These are phyloP conservation scores for Bradynema listronoti DNA, from an alignment of 1,140 invertebrate species.

Conservation along the genomic window DNA sequence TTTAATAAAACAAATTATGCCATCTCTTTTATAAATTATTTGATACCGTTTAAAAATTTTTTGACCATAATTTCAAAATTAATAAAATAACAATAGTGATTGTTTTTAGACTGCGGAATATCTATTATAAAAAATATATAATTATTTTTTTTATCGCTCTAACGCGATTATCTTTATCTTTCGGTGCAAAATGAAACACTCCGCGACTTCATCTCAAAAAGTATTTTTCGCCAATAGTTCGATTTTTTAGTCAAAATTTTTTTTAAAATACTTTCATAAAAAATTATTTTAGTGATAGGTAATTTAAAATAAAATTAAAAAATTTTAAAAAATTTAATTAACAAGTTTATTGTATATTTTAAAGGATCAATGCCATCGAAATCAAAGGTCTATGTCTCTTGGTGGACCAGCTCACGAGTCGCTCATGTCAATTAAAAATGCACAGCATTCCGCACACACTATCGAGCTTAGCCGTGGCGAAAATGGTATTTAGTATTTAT, in stretches of 20 bases:
- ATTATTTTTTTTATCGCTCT: too few relatives aligned
- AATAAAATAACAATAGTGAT: too few relatives aligned
- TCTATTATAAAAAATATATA: too few relatives aligned
- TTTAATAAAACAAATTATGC: too few relatives aligned
- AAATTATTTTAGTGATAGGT: too few relatives aligned
- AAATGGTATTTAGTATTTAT: constrained; percentile 40
- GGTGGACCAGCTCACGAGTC: constrained; percentile 56
- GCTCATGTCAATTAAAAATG: constrained; percentile 36
- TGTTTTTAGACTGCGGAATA: too few relatives aligned
- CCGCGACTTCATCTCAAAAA: not conserved
- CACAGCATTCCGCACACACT: constrained; percentile 45
- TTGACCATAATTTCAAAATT: too few relatives aligned
- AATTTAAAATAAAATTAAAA: not conserved
- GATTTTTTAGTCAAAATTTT: not conserved
- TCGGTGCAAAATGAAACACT: constrained; percentile 4
- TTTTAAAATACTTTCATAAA: not conserved
- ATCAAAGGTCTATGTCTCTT: constrained; percentile 53
- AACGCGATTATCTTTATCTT: too few relatives aligned
- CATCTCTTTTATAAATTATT: too few relatives aligned
- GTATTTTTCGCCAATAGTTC: too few relatives aligned
- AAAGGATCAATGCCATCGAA: constrained; percentile 44
- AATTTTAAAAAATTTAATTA: not conserved
- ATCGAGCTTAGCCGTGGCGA: constrained; percentile 48
- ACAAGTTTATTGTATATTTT: constrained; percentile 5
- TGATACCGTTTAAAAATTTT: too few relatives aligned